phyloP scores from a whole-genome alignment of 2,797 vertebrate species.

The Enteromius treurensis region DNA sequence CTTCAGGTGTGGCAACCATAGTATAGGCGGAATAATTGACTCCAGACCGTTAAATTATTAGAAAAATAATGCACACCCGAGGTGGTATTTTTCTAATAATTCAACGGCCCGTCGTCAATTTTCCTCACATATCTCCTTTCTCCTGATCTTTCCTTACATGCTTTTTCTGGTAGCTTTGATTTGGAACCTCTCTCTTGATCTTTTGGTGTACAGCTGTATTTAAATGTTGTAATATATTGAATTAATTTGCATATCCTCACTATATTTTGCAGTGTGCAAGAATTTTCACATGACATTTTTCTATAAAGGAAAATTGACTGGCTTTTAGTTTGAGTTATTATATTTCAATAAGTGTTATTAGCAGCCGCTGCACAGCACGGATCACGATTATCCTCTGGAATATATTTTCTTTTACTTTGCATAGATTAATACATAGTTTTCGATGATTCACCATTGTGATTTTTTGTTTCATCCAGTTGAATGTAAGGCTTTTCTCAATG shows the following conservation, averaged over 20 bases:
- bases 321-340: background rate
- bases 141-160: background rate
- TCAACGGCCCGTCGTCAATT: no score
- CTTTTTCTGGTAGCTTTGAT: background rate
- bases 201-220: background rate
- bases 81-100: no score
- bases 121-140: background rate
- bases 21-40: no score
- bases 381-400: background rate
- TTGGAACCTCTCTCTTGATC: background rate
- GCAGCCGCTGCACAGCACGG: background rate
- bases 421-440: background rate
- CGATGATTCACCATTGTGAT: background rate
- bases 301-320: background rate
- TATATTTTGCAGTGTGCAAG: background rate
- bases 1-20: no score
- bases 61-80: no score
- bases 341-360: background rate
- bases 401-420: background rate
- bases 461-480: background rate
- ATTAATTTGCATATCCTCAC: background rate
- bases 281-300: background rate
- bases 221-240: background rate
- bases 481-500: slow-evolving; percentile 61
- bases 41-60: no score